Percentiles rank a stretch among this genome's conserved stretches.
Conservation (phyloP, 2,113 vertebrate species). For the Miniopterus natalensis region DNA sequence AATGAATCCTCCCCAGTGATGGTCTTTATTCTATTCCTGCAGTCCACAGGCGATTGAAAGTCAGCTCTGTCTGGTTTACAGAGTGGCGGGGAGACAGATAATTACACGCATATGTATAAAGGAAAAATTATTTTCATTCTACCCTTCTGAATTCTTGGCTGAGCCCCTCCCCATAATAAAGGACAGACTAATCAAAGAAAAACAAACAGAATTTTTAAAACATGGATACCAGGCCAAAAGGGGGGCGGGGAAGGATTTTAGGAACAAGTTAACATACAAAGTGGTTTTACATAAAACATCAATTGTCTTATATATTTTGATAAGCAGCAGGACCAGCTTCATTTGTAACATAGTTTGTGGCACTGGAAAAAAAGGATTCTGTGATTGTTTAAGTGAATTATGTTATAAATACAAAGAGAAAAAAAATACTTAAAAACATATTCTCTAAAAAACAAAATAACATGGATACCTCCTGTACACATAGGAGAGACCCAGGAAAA, state of each 20-base stretch:
- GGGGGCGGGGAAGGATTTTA: slow-evolving; percentile 81
- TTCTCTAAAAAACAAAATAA: slow-evolving; percentile 87
- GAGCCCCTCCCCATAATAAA: not conserved
- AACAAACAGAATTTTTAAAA: not conserved
- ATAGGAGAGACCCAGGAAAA: not conserved
- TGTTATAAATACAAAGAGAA: slow-evolving; percentile 91
- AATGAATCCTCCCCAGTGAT: not conserved
- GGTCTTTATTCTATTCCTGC: not conserved
- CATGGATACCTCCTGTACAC: not conserved
- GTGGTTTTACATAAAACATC: slow-evolving; percentile 90
- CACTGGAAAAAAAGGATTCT: slow-evolving; percentile 86
- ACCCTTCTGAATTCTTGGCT: not conserved
- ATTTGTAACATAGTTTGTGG: slow-evolving; percentile 90
- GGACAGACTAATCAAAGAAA: not conserved
- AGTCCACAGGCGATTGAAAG: not conserved
- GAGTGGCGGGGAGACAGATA: not conserved
- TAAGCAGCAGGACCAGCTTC: slow-evolving; percentile 91
- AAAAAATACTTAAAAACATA: slow-evolving; percentile 92
- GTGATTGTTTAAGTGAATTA: slow-evolving; percentile 88
- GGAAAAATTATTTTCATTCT: not conserved
- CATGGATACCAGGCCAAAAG: slow-evolving; percentile 84
- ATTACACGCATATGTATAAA: not conserved
- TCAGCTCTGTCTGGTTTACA: not conserved
- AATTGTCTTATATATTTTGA: slow-evolving; percentile 92
- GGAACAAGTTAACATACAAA: slow-evolving; percentile 90